Percentiles rank a stretch among this genome's conserved stretches.
Conservation (phyloP, 2,888 invertebrate genomes). For the Tipula vernalis region DNA sequence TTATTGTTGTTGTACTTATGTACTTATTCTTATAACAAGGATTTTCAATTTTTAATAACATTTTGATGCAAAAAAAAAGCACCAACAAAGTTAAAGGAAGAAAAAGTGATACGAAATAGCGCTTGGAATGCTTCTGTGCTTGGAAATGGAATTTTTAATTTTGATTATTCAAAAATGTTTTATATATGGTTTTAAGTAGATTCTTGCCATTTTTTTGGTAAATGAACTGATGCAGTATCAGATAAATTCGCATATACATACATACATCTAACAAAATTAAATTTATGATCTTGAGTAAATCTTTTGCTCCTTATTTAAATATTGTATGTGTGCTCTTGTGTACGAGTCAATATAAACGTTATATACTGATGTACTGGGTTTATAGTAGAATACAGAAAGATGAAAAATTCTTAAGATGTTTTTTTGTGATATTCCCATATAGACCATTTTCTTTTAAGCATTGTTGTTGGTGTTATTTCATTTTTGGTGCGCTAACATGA, state of each 20-base stretch:
- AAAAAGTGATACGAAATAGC: neutral
- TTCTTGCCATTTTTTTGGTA: neutral
- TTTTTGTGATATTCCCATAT: neutral
- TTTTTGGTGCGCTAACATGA: neutral
- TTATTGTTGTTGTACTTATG: neutral
- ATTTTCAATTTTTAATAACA: neutral
- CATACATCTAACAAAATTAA: neutral
- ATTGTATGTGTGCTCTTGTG: neutral
- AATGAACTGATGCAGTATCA: neutral
- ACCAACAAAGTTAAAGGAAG: neutral
- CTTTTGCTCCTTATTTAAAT: neutral
- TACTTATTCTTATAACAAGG: neutral
- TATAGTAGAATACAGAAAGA: neutral
- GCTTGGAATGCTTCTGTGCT: neutral
- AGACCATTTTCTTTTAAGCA: neutral
- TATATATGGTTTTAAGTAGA: neutral
- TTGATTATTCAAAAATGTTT: neutral
- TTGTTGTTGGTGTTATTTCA: neutral
- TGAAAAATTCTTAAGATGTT: neutral
- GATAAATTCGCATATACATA: neutral
- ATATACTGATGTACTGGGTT: neutral
- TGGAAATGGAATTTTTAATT: neutral
- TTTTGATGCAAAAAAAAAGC: neutral
- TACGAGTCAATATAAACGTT: too few relatives aligned
- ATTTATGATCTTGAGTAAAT: neutral